Evolutionary conservation across 2,888 invertebrate genomes (phyloP).

Genomic region (Epirrita christyi): DNA sequence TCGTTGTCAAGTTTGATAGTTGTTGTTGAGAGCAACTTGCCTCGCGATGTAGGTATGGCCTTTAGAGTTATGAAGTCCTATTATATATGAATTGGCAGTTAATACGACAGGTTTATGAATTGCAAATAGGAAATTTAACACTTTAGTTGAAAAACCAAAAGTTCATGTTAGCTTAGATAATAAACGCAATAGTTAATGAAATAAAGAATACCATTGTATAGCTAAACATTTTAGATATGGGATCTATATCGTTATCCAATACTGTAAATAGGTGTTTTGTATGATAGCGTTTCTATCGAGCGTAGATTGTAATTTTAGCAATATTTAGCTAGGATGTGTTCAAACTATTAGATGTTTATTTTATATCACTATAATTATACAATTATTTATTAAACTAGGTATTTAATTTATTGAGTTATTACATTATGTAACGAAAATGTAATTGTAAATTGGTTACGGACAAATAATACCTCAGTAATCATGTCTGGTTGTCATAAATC

Average conservation of each 20-base stretch:
- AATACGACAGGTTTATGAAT: constrained; percentile 8
- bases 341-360: constrained; percentile 72
- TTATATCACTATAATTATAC: constrained; percentile 65
- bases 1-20: background rate
- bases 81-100: constrained; percentile 13
- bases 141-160: constrained; percentile 16
- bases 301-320: constrained; percentile 70
- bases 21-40: background rate
- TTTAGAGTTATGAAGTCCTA: constrained; percentile 1
- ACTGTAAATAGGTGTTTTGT: constrained; percentile 72
- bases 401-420: constrained; percentile 73
- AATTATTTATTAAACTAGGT: constrained; percentile 76
- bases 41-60: constrained; percentile 12
- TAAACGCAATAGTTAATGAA: constrained; percentile 53
- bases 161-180: constrained; percentile 31
- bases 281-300: constrained; percentile 72
- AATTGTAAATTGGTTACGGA: constrained; percentile 51
- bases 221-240: constrained; percentile 58
- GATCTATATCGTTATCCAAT: constrained; percentile 63
- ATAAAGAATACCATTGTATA: constrained; percentile 57
- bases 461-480: constrained; percentile 62
- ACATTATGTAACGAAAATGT: constrained; percentile 48
- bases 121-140: constrained; percentile 12
- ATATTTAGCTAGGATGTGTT: constrained; percentile 83
- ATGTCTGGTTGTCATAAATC: constrained; percentile 57